Percentiles rank a stretch among this genome's conserved stretches.
These are phyloP conservation scores for Scaptodrosophila latifasciaeformis DNA, from an alignment of 2,888 invertebrate species.

Conservation along the genomic window DNA sequence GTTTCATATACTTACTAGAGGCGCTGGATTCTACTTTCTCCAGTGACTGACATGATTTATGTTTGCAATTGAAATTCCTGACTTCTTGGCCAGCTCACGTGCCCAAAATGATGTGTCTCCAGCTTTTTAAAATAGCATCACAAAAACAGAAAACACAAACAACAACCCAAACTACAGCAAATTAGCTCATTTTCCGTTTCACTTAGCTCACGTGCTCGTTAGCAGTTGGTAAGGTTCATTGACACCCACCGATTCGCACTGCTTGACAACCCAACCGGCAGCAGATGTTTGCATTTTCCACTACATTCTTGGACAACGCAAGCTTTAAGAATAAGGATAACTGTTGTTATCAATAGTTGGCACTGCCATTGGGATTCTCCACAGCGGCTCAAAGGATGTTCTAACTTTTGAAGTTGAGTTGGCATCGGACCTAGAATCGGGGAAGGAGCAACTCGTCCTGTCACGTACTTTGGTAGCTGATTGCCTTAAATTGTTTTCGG, in stretches of 20 bases:
- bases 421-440: no score
- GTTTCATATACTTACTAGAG: no score
- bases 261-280: conserved; percentile 18
- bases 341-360: conserved; percentile 3
- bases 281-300: conserved; percentile 59
- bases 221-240: conserved; percentile 41
- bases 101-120: conserved; percentile 23
- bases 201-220: conserved; percentile 65
- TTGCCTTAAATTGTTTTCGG: conserved; percentile 63
- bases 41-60: conserved; percentile 54
- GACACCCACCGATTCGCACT: conserved; percentile 39
- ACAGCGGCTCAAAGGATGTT: no score
- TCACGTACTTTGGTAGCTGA: conserved; percentile 52
- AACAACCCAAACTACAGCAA: conserved; percentile 37
- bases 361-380: no score
- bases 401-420: no score
- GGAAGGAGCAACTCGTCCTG: no score
- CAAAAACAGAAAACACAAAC: conserved; percentile 13
- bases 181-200: conserved; percentile 71
- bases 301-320: conserved; percentile 19
- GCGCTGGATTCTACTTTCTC: no score
- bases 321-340: conserved; percentile 7
- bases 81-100: conserved; percentile 46
- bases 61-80: conserved; percentile 63
- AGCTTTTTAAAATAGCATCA: conserved; percentile 10